Evolutionary conservation across 1,140 invertebrate genomes (phyloP).

Genomic region (Holcopasites calliopsidis): DNA sequence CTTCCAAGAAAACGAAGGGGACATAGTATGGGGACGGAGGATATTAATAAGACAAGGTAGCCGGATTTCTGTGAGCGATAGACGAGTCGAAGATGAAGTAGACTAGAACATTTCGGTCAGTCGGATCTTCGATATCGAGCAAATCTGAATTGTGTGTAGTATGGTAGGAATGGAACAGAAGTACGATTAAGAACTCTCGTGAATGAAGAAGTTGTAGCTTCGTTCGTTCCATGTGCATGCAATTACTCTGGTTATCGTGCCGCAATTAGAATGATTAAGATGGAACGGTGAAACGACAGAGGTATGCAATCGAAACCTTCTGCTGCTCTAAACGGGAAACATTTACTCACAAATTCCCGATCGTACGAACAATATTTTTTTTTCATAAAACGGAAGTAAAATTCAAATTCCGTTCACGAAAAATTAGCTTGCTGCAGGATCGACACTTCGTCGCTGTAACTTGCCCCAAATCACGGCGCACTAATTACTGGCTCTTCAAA

Average conservation of each 20-base stretch:
- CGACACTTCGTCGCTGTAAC: not conserved
- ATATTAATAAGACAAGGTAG: not conserved
- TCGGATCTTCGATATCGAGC: not conserved
- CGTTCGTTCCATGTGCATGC: not conserved
- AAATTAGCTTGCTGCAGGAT: not conserved
- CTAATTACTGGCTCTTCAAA: not conserved
- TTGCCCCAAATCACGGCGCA: not conserved
- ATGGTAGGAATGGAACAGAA: not conserved
- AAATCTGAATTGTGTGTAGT: not conserved
- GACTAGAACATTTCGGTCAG: not conserved
- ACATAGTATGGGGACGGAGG: not conserved
- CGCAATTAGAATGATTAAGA: not conserved
- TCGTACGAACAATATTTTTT: no score
- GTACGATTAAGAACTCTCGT: not conserved
- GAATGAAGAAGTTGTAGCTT: not conserved
- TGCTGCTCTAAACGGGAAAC: no score
- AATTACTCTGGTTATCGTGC: slow-evolving; percentile 5
- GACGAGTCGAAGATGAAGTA: not conserved
- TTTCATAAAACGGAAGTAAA: not conserved
- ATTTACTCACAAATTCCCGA: no score
- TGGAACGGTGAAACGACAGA: no score
- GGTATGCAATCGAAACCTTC: not conserved
- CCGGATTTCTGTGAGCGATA: not conserved
- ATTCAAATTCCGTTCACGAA: not conserved
- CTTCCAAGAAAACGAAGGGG: no score